These are phyloP conservation scores for Tinea semifulvella DNA, from an alignment of 2,888 invertebrate species.

Conservation along the genomic window DNA sequence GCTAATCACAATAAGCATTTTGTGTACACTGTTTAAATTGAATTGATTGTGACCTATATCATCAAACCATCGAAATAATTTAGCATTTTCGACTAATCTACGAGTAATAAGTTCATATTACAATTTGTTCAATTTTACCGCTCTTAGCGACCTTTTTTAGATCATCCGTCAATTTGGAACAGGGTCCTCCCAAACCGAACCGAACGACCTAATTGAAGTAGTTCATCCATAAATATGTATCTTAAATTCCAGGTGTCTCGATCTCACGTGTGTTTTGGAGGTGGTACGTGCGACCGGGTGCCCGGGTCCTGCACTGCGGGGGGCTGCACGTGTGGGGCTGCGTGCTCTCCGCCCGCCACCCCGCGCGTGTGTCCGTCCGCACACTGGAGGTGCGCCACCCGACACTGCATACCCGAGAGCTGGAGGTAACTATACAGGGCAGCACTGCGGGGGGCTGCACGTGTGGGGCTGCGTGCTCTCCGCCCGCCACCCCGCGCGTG, in stretches of 20 bases:
- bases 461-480: constrained; percentile 74
- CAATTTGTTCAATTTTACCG: no score
- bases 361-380: background rate
- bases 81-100: no score
- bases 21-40: no score
- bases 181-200: no score
- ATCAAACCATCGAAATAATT: no score
- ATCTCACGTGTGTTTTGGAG: constrained; percentile 49
- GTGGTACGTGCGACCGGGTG: constrained; percentile 31
- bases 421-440: constrained; percentile 33
- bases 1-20: no score
- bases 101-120: no score
- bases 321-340: constrained; percentile 81
- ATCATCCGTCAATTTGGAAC: no score
- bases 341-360: constrained; percentile 51
- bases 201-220: no score
- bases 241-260: constrained; percentile 59
- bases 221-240: no score
- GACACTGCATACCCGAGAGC: constrained; percentile 38
- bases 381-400: constrained; percentile 13
- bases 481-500: constrained; percentile 28
- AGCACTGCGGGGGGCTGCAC: constrained; percentile 71
- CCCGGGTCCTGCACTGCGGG: constrained; percentile 43
- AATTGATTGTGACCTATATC: no score
- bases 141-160: no score